Conservation (phyloP, 2,797 vertebrate genomes). For the Eurystomus glaucurus region DNA sequence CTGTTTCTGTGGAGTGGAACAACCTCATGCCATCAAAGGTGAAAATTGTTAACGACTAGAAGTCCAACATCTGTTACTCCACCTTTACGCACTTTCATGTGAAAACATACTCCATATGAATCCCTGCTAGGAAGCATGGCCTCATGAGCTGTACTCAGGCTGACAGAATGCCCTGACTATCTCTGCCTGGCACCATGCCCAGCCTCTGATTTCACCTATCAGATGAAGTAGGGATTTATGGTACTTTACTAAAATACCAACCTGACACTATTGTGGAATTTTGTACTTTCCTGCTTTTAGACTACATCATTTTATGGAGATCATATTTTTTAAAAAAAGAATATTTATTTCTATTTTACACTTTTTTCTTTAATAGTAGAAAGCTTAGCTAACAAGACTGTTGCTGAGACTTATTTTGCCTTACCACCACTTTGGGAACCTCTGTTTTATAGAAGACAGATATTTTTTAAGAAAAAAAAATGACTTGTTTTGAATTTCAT, state of each 20-base stretch:
- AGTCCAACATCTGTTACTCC: neutral
- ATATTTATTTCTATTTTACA: neutral
- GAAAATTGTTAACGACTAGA: neutral
- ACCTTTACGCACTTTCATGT: neutral
- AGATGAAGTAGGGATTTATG: neutral
- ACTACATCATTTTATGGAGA: neutral
- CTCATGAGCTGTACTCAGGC: neutral
- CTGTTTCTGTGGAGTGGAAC: constrained; percentile 5
- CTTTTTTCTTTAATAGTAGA: neutral
- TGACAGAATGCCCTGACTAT: neutral
- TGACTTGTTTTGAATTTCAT: neutral
- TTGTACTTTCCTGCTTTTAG: neutral
- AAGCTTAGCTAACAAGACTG: neutral
- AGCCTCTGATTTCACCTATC: neutral
- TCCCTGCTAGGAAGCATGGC: neutral
- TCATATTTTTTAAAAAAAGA: accelerated
- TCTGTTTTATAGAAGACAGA: neutral
- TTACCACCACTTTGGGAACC: neutral
- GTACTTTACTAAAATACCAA: neutral
- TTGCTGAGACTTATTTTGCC: neutral
- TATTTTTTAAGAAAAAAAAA: neutral
- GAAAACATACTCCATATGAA: neutral
- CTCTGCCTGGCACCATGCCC: neutral
- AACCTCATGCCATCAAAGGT: neutral
- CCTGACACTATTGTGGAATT: neutral